Evolutionary conservation across 2,888 invertebrate species (phyloP).

Genomic region (Thumatha senex): DNA sequence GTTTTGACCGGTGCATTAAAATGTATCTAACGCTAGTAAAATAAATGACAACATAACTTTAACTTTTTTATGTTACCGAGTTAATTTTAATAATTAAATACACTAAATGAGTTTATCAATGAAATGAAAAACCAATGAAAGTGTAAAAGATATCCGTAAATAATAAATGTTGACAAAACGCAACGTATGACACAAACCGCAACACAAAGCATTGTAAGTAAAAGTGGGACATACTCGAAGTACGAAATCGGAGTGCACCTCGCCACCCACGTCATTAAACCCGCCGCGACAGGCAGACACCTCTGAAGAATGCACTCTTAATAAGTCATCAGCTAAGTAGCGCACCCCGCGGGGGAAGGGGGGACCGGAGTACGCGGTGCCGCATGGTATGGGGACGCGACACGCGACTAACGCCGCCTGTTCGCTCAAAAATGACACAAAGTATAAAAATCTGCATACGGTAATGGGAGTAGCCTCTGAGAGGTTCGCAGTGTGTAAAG

Average conservation of each 20-base stretch:
- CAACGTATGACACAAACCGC: constrained; percentile 15
- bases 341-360: constrained; percentile 38
- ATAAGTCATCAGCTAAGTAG: constrained; percentile 84
- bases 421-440: constrained; percentile 79
- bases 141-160: background rate
- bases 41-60: no score
- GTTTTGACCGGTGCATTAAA: no score
- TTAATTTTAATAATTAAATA: no score
- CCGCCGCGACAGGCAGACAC: constrained; percentile 76
- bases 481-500: constrained; percentile 63
- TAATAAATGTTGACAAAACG: background rate
- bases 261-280: constrained; percentile 77
- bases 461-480: constrained; percentile 75
- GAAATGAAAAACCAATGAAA: no score
- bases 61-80: no score
- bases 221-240: constrained; percentile 71
- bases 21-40: no score
- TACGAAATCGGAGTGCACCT: constrained; percentile 53
- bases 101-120: background rate
- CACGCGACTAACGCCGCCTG: constrained; percentile 47
- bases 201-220: constrained; percentile 45
- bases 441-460: constrained; percentile 80
- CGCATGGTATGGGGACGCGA: constrained; percentile 17
- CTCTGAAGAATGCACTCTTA: constrained; percentile 82
- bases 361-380: constrained; percentile 8